These are phyloP conservation scores for Momotus momota DNA, from an alignment of 2,797 vertebrate genomes.

Conservation along the genomic window DNA sequence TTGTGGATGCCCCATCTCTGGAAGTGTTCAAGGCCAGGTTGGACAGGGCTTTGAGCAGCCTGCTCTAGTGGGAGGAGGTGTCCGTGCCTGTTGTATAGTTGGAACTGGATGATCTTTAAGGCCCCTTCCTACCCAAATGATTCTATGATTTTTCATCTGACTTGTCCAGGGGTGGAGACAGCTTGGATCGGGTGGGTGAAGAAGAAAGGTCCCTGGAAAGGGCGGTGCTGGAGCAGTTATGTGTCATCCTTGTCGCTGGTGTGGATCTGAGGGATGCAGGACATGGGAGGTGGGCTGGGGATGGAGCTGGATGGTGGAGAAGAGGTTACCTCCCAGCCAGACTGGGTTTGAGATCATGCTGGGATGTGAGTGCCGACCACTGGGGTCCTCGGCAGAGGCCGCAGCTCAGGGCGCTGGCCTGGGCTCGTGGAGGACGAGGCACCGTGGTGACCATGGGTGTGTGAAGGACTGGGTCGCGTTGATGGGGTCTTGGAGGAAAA, in stretches of 20 bases:
- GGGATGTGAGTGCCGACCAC: fast-evolving
- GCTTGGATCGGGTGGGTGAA: fast-evolving
- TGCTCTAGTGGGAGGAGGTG: background rate
- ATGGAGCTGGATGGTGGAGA: background rate
- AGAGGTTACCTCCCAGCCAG: background rate
- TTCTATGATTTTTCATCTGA: background rate
- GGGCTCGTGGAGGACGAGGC: background rate
- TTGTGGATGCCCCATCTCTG: background rate
- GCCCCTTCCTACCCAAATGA: background rate
- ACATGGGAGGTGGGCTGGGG: background rate
- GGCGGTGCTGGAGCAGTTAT: background rate
- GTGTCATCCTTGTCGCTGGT: background rate
- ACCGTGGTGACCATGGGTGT: background rate
- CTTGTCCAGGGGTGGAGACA: no score
- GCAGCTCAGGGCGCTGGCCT: background rate
- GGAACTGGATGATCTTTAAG: background rate
- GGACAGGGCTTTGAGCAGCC: background rate
- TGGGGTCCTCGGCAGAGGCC: background rate
- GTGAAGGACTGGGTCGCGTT: background rate
- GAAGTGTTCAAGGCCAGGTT: background rate
- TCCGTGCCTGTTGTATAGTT: background rate
- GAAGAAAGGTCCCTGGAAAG: background rate
- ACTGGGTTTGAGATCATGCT: background rate
- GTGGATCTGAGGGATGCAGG: background rate
- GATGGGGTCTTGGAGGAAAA: background rate